phyloP scores from a whole-genome alignment of 2,888 invertebrate genomes.

The Acrobeloides nanus region DNA sequence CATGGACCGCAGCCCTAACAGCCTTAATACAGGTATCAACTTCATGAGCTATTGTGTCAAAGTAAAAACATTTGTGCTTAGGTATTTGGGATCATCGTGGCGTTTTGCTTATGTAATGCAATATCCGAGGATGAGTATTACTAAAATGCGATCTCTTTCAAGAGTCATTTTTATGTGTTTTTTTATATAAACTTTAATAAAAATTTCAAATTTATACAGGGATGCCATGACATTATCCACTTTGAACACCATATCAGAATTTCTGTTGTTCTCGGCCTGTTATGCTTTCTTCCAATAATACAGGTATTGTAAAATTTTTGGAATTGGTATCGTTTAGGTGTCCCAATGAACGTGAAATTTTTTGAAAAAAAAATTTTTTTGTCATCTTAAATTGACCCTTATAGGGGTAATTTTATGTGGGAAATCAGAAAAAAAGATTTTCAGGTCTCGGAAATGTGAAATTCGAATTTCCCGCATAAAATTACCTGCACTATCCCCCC shows the following conservation, averaged over 20 bases:
- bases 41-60: slow-evolving; percentile 1
- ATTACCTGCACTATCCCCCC: too few relatives aligned
- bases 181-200: slow-evolving; percentile 6
- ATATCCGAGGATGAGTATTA: slow-evolving; percentile 43
- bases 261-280: slow-evolving; percentile 20
- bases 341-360: neutral
- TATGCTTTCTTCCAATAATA: slow-evolving; percentile 16
- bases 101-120: slow-evolving; percentile 51
- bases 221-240: slow-evolving; percentile 22
- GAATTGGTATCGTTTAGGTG: neutral
- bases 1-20: slow-evolving; percentile 48
- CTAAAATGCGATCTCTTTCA: too few relatives aligned
- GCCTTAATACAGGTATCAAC: slow-evolving; percentile 48
- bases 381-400: neutral
- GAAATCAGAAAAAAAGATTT: too few relatives aligned
- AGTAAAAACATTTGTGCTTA: slow-evolving; percentile 10
- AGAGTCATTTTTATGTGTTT: neutral
- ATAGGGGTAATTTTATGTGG: too few relatives aligned
- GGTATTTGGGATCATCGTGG: slow-evolving; percentile 51
- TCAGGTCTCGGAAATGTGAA: too few relatives aligned
- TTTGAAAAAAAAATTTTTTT: neutral
- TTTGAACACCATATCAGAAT: slow-evolving; percentile 28
- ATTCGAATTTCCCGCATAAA: too few relatives aligned
- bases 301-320: slow-evolving; percentile 21
- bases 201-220: slow-evolving; percentile 13